phyloP scores from a whole-genome alignment of 2,113 vertebrate genomes.

The Nothocercus julius region DNA sequence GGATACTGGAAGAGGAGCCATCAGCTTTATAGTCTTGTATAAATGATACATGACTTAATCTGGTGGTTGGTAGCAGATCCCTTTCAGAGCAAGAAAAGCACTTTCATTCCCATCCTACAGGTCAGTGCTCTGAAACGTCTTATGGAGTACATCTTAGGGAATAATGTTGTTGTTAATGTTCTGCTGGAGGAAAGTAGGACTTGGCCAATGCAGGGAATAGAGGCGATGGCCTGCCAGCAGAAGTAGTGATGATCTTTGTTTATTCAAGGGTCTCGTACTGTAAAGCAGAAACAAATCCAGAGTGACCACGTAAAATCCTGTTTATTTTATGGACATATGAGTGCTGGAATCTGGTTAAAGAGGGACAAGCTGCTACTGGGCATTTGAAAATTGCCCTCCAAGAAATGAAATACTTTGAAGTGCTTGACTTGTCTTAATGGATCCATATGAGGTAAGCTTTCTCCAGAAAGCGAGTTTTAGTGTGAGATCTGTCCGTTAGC shows the following conservation, averaged over 20 bases:
- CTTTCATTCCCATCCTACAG: background rate
- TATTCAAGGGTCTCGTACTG: background rate
- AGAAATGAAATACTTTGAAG: background rate
- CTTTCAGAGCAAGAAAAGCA: background rate
- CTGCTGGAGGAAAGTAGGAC: background rate
- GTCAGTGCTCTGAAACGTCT: background rate
- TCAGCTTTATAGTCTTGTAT: background rate
- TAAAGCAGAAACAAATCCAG: background rate
- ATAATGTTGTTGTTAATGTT: accelerated
- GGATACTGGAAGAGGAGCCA: background rate
- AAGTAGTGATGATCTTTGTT: background rate
- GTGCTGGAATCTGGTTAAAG: background rate
- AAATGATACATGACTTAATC: background rate
- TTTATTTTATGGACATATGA: accelerated
- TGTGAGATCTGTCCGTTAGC: background rate
- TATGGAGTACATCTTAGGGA: background rate
- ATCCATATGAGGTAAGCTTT: background rate
- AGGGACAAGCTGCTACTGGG: background rate
- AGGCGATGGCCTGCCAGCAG: background rate
- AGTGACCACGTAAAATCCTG: background rate
- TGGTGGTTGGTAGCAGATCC: background rate
- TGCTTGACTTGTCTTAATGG: accelerated
- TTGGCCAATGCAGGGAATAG: accelerated
- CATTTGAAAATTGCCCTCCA: background rate
- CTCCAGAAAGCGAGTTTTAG: background rate